Base-by-base conservation (phyloP, 2,113 vertebrate genomes). In the Paracanthobrama guichenoti region DNA sequence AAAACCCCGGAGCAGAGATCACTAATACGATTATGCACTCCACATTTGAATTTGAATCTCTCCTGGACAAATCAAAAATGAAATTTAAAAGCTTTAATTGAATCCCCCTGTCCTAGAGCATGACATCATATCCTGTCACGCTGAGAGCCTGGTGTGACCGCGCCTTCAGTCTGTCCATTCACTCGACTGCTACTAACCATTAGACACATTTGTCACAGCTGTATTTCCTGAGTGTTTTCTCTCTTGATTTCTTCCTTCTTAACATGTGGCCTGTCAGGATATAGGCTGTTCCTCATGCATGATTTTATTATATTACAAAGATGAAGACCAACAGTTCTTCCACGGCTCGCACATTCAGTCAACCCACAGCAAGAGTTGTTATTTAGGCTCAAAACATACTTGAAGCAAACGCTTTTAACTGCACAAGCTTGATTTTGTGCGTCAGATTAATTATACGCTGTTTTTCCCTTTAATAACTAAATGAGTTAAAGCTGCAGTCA, bases 171-270 rank as follows among this genome's bases (percentile, higher is more conserved):
- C 44, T 16, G 28, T 95, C 91, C 94, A 94, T 94, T 89, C 93
- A 96, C 94, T 95, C 89, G 95, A 96, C 95, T 96, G 95, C 96
- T 96, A 96, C 96, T 97, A 97, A 97, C 95, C 94, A 93, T 95
- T 95, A 95, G 95, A 94, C 86, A 82, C 89, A 87, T 95, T 95
- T 95, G 94, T 82, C 77, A 93, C 92, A 92, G 94, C 95, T 93
- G 90, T 84, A 24, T 9, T 86, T 60, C 85, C 62, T 46, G 24
- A 57, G 28, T 46, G 60, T 44, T 85, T 81, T 48, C 60, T 84
- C n/a, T 71, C 77, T 86, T 90, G n/a, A 82, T 79, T 90, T 90
- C 69, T 80, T 89, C 84, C 80, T 87, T 84, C 91, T 96, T 95
- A 96, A 96, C 95, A 92, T 0, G 88, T 94, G 94, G 78, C 80